Conservation (phyloP, 2,888 invertebrate genomes). For the Branchipolynoe longqiensis region DNA sequence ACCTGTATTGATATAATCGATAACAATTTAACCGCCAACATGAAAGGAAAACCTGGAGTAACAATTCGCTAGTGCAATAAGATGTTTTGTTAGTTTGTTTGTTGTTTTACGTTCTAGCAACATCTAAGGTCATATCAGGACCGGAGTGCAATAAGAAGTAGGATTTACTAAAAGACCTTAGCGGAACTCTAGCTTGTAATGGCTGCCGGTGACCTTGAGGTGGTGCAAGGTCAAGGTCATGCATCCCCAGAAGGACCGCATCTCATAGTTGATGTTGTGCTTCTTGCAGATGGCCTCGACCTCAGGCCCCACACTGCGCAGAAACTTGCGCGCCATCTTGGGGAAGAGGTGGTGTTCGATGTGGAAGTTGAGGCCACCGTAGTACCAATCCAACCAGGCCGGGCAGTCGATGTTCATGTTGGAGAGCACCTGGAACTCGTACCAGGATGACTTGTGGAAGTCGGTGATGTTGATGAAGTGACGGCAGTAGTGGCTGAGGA, state of each 20-base stretch:
- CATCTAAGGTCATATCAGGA: no score
- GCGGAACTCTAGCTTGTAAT: conserved; percentile 55
- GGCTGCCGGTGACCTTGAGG: conserved; percentile 56
- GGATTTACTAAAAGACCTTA: no score
- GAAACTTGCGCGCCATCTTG: conserved; percentile 60
- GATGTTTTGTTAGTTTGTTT: no score
- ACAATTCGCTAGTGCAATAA: no score
- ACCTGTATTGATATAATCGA: no score
- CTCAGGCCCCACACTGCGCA: conserved; percentile 58
- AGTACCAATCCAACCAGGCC: conserved; percentile 65
- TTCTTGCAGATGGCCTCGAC: conserved; percentile 63
- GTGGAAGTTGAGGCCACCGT: conserved; percentile 66
- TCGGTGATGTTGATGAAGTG: conserved; percentile 60
- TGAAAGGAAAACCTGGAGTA: no score
- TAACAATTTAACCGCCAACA: no score
- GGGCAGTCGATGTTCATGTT: conserved; percentile 66
- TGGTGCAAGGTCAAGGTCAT: conserved; percentile 61
- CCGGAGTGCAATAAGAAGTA: no score
- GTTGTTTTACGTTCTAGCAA: no score
- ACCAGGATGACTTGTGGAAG: conserved; percentile 63
- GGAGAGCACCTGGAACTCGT: conserved; percentile 60
- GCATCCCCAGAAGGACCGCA: conserved; percentile 58
- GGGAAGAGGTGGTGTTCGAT: conserved; percentile 67
- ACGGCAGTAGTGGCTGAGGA: conserved; percentile 66
- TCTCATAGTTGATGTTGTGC: conserved; percentile 65